Base-by-base conservation (phyloP, 1,140 invertebrate species). In the Zaprionus ghesquierei region DNA sequence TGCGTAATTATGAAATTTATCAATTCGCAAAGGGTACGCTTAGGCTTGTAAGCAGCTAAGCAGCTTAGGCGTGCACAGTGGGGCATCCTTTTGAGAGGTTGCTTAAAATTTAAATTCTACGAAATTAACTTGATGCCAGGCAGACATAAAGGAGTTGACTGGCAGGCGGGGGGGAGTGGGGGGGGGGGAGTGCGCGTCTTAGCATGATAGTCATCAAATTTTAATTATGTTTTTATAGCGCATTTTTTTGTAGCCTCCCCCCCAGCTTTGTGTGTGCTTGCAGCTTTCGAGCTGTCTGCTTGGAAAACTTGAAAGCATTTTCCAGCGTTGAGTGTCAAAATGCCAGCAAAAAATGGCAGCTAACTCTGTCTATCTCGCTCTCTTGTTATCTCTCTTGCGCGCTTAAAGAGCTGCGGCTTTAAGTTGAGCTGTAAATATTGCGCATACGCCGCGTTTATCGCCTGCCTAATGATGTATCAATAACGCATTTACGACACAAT, bases 401-500 rank as follows among this genome's bases (percentile, higher is more conserved):
- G 10, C 27, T 54, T 59, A 54, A 27, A 60, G n/a, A n/a, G 55
- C 61, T 50, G 44, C 15, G 1, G 4, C 64, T 75, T 75, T 35
- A 79, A 84, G 58, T 60, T 65, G 53, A 54, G 50, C 46, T 50
- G 4, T 13, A 25, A 51, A 75, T 73, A 81, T 81, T 68, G 72
- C 61, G 79, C 29, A 87, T 87, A 65, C 84, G 82, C 76, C 64
- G 55, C 38, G 65, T 70, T 73, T 73, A 77, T 79, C 84, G 77
- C 59, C 22, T 82, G 84, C 68, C 75, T 89, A 87, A 87, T 87
- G 82, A 87, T 74, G 82, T 87, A 87, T 87, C 84, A 89, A 82
- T 87, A 87, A 87, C 76, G 59, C 79, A 50, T 86, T 86, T 81
- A 86, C 68, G 81, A 86, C 82, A 78, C 78, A 87, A 86, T 85